phyloP scores from a whole-genome alignment of 2,888 invertebrate species.

The Dryomyza anilis region DNA sequence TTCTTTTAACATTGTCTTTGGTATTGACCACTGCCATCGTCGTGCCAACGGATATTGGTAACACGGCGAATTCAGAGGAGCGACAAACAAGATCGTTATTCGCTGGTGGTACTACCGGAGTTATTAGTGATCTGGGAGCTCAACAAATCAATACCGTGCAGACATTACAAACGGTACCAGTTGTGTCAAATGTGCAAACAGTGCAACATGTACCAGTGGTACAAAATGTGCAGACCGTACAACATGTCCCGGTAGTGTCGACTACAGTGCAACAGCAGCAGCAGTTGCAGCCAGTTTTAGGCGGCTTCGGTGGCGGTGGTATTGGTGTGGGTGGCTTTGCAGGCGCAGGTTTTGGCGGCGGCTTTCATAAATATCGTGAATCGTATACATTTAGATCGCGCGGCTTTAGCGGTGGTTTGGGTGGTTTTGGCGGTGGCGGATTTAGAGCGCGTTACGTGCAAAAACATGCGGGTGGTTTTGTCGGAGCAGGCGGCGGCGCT shows the following conservation, averaged over 20 bases:
- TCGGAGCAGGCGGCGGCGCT: slow-evolving; percentile 23
- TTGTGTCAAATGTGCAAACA: slow-evolving; percentile 41
- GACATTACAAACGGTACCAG: slow-evolving; percentile 43
- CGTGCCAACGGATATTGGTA: neutral
- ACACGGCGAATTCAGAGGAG: neutral
- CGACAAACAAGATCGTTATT: slow-evolving; percentile 18
- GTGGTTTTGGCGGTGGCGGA: slow-evolving; percentile 25
- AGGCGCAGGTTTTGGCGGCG: slow-evolving; percentile 43
- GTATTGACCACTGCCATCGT: neutral
- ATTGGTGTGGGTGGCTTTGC: slow-evolving; percentile 25
- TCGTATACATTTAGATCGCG: slow-evolving; percentile 42
- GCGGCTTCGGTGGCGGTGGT: slow-evolving; percentile 21
- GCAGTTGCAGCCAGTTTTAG: slow-evolving; percentile 33
- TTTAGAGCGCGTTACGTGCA: slow-evolving; percentile 1
- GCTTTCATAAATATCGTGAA: slow-evolving; percentile 50
- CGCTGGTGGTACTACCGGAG: slow-evolving; percentile 12
- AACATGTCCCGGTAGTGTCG: slow-evolving; percentile 33
- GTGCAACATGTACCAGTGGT: slow-evolving; percentile 36
- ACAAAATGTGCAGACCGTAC: slow-evolving; percentile 26
- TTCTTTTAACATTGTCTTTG: neutral
- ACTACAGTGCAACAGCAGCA: slow-evolving; percentile 38
- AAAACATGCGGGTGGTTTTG: slow-evolving; percentile 26
- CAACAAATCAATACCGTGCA: neutral
- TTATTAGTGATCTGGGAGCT: neutral
- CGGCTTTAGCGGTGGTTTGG: slow-evolving; percentile 45